These are phyloP conservation scores for Drosophila melanosoma DNA, from an alignment of 2,888 invertebrate species.

Conservation along the genomic window DNA sequence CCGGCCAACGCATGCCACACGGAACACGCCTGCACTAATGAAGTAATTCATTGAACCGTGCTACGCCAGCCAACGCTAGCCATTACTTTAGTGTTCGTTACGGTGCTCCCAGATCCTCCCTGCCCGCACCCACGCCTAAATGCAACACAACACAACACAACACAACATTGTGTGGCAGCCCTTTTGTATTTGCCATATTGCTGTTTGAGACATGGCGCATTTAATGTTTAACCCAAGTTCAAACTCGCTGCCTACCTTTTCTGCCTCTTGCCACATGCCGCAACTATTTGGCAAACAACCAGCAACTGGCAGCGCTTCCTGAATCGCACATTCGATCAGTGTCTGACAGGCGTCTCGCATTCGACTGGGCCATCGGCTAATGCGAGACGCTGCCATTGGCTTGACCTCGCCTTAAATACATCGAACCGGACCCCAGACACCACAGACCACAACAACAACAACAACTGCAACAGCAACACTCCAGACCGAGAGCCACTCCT, in stretches of 20 bases:
- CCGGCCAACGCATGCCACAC: conserved; percentile 73
- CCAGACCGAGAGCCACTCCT: conserved; percentile 59
- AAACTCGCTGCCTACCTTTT: conserved; percentile 13
- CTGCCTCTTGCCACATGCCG: conserved; percentile 6
- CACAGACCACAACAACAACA: background rate
- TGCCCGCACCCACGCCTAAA: conserved; percentile 28
- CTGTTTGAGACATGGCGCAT: conserved; percentile 33
- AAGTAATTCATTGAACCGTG: conserved; percentile 83
- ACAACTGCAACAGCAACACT: background rate
- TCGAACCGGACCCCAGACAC: conserved; percentile 37
- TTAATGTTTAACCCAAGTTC: conserved; percentile 41
- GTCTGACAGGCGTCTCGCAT: conserved; percentile 45
- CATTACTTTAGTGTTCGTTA: conserved; percentile 74
- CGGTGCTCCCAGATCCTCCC: conserved; percentile 28
- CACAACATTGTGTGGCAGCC: conserved; percentile 22
- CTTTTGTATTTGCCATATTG: conserved; percentile 37
- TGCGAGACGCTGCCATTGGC: conserved; percentile 26
- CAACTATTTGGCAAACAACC: conserved; percentile 61
- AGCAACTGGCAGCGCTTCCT: conserved; percentile 64
- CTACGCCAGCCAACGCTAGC: conserved; percentile 64
- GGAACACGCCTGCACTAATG: conserved; percentile 78
- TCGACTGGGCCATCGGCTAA: conserved; percentile 27
- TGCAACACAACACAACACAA: background rate
- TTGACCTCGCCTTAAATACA: conserved; percentile 74
- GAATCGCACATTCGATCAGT: conserved; percentile 75